A percentile compares a stretch with the other conserved stretches of the same genome.
Conservation (phyloP, 2,888 invertebrate species). For the Meteorus cinctellus region DNA sequence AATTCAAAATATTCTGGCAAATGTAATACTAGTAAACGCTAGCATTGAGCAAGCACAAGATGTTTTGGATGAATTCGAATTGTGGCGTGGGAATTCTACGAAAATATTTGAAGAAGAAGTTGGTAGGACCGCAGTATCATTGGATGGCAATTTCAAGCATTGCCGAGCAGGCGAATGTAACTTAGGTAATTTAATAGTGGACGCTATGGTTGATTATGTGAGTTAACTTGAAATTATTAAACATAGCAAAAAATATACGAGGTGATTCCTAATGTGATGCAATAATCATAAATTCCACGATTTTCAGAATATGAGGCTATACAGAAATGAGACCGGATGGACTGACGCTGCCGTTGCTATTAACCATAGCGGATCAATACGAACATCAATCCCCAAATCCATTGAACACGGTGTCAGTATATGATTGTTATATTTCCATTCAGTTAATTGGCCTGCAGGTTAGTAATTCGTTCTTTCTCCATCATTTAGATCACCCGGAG, state of each 20-base stretch:
- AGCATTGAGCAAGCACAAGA: slow-evolving; percentile 78
- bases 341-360: slow-evolving; percentile 85
- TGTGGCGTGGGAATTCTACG: slow-evolving; percentile 76
- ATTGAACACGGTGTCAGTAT: background rate
- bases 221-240: slow-evolving; percentile 48
- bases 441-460: background rate
- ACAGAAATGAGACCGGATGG: slow-evolving; percentile 78
- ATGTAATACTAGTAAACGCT: slow-evolving; percentile 84
- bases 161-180: slow-evolving; percentile 88
- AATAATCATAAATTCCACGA: background rate
- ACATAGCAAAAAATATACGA: too few relatives aligned
- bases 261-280: background rate
- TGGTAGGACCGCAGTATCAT: slow-evolving; percentile 81
- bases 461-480: background rate
- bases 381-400: slow-evolving; percentile 77
- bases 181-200: slow-evolving; percentile 87
- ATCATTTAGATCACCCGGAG: slow-evolving; percentile 79
- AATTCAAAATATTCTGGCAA: slow-evolving; percentile 80
- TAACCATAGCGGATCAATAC: slow-evolving; percentile 85
- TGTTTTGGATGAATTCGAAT: slow-evolving; percentile 77
- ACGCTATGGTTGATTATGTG: slow-evolving; percentile 82
- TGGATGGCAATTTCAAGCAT: slow-evolving; percentile 78
- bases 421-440: background rate
- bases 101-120: slow-evolving; percentile 76
- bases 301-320: slow-evolving; percentile 73